phyloP scores from a whole-genome alignment of 2,797 vertebrate species.

The Arvicola amphibius region DNA sequence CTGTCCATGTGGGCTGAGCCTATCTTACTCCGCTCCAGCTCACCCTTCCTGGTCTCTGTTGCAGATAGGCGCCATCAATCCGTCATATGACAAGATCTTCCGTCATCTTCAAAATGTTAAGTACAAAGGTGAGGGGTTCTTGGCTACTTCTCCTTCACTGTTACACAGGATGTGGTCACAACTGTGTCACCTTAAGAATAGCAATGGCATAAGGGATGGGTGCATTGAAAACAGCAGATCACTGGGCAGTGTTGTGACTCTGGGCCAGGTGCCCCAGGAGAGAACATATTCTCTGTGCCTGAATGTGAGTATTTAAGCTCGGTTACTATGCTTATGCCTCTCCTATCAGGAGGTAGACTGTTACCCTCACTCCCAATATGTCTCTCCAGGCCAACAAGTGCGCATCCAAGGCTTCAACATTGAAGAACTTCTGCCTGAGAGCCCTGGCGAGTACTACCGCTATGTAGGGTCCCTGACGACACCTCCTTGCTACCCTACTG shows the following conservation, averaged over 20 bases:
- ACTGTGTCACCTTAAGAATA: background rate
- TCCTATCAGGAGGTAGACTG: background rate
- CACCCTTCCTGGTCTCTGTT: constrained; percentile 66
- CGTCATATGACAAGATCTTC: constrained; percentile 93
- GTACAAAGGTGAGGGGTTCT: constrained; percentile 90
- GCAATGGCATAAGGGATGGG: background rate
- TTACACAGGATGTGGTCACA: background rate
- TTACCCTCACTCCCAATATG: background rate
- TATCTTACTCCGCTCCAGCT: background rate
- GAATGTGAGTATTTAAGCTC: background rate
- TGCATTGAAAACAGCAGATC: background rate
- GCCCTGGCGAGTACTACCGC: constrained; percentile 93
- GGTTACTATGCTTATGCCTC: background rate
- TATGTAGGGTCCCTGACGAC: constrained; percentile 97
- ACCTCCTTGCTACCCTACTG: constrained; percentile 96
- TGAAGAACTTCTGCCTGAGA: constrained; percentile 90
- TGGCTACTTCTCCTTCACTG: background rate
- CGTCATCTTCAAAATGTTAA: constrained; percentile 91
- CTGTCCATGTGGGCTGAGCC: background rate
- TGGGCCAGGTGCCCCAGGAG: background rate
- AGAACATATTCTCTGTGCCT: background rate
- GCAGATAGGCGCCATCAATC: constrained; percentile 93
- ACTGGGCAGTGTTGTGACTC: background rate
- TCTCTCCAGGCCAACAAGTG: constrained; percentile 90
- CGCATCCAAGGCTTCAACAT: constrained; percentile 93